Conservation (phyloP, 2,797 vertebrate species). For the Ctenosaura bakeri region DNA sequence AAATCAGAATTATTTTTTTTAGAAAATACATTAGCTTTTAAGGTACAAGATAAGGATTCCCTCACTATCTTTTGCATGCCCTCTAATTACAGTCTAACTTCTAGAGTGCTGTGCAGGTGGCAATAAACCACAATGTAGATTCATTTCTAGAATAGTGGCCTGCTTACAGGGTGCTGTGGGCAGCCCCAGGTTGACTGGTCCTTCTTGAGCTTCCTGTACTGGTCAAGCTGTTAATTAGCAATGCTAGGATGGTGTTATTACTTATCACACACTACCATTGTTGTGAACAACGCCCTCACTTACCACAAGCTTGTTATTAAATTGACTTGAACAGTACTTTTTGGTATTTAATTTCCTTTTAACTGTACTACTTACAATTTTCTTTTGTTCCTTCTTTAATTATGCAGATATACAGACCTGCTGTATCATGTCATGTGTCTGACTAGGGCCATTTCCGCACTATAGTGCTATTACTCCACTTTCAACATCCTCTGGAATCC, state of each 20-base stretch:
- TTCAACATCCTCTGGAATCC: too few relatives aligned
- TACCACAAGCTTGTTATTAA: not conserved
- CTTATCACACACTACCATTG: not conserved
- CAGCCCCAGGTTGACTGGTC: not conserved
- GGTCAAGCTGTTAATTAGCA: not conserved
- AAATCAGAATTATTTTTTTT: not conserved
- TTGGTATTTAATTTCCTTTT: not conserved
- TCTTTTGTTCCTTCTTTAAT: not conserved
- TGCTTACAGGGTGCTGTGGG: too few relatives aligned
- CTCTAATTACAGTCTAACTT: not conserved
- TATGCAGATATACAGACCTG: not conserved
- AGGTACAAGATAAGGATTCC: not conserved
- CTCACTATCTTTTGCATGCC: not conserved
- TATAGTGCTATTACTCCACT: too few relatives aligned
- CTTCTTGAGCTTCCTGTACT: not conserved
- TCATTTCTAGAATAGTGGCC: not conserved
- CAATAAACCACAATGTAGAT: not conserved
- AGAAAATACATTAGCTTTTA: not conserved
- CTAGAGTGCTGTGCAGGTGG: not conserved
- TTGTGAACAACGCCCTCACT: not conserved
- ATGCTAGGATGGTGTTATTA: not conserved
- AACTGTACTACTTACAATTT: not conserved
- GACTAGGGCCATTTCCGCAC: too few relatives aligned
- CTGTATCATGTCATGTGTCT: not conserved
- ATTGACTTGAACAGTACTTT: not conserved